phyloP scores from a whole-genome alignment of 2,113 vertebrate genomes.

The Lagopus leucura region DNA sequence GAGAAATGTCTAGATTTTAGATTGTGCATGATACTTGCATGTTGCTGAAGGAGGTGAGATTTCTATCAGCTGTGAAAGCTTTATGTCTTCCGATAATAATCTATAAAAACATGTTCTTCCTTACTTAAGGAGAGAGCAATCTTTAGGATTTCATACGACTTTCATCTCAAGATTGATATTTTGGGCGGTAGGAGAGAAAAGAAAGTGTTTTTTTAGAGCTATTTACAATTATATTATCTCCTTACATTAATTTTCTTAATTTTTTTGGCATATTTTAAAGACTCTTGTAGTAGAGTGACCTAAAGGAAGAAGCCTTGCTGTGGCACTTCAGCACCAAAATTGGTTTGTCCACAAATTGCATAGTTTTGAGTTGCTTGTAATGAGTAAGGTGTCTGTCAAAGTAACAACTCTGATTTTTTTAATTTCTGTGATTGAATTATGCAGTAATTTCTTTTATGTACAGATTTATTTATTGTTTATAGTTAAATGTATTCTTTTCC shows the following conservation, averaged over 20 bases:
- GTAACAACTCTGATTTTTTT: background rate
- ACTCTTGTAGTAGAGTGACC: background rate
- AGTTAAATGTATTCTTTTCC: background rate
- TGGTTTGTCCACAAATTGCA: background rate
- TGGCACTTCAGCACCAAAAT: background rate
- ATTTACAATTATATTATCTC: background rate
- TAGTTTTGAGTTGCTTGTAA: background rate
- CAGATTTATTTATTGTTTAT: background rate
- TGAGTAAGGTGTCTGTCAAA: background rate
- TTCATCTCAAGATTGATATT: background rate
- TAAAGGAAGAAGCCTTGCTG: background rate
- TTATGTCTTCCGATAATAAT: background rate
- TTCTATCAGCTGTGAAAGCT: background rate
- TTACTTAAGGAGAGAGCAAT: background rate
- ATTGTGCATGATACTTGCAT: background rate
- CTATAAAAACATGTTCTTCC: background rate
- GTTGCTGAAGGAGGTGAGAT: background rate
- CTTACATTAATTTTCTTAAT: background rate
- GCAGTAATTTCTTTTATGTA: background rate
- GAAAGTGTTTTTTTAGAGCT: background rate
- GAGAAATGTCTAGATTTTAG: background rate
- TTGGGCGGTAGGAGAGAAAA: background rate
- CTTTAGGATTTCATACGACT: background rate
- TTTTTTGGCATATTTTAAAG: background rate
- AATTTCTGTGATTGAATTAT: background rate